Base-by-base conservation (phyloP, 2,888 invertebrate genomes). In the Dyspetes luteomarginatus region DNA sequence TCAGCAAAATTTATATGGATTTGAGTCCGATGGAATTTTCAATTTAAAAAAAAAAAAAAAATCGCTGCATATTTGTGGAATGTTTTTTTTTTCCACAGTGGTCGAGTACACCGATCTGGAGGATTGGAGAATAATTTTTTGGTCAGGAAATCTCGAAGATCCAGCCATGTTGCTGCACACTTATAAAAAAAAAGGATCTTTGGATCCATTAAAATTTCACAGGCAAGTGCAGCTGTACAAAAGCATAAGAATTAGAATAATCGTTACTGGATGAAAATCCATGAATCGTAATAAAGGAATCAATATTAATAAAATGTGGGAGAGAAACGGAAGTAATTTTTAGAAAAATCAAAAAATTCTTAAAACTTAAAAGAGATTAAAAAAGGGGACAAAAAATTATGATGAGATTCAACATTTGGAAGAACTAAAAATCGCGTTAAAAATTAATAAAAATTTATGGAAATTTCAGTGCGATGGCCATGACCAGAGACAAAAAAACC, bases 121-220 rank as follows among this genome's bases (percentile, higher is more conserved):
- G 3, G 95, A 95, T 82, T 96, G 96, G 87, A 93, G 95, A 80
- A 93, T 96, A 1, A 93, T 96, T 12, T 96, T 96, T 91, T 97
- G 97, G 97, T 95, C 95, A 55, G 97, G 97, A 1, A 95, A 94
- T 84, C 93, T 97, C 64, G 97, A 97, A 69, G 95, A 97, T 62
- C 94, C 95, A 28, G 93, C 94, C 5, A 94, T 98, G 91, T 92
- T 96, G 41, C 90, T 97, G 72, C 94, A 95, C 84, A 95, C 95
- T 81, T 93, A 93, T 68, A 93, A 94, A 58, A 92, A 93, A 2
- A 93, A 93, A 1, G 89, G 88, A 7, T 93, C 93, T 89, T 91
- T 94, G 85, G 92, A 94, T 73, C 93, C 94, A 0, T 91, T 96
- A 3, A 88, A 93, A 41, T 95, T 95, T 86, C 93, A 95, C 83